Evolutionary conservation across 2,113 vertebrate species (phyloP), one percentile per base, ranked within the genome.

Genomic region (Aphyosemion australe): DNA sequence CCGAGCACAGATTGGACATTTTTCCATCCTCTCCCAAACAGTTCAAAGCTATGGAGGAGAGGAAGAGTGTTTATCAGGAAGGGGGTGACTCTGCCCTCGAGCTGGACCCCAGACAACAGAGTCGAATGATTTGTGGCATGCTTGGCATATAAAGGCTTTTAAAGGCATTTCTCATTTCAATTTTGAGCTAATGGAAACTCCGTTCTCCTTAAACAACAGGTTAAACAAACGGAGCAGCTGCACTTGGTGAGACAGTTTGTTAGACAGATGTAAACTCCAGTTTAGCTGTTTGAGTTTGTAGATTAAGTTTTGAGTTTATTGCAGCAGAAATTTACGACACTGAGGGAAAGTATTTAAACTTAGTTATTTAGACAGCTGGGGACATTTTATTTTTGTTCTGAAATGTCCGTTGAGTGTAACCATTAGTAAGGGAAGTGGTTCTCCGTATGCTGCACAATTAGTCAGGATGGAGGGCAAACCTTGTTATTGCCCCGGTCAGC

Each of bases 291-390:
- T 26, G 26, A 26, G 34, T 37, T 37, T 37, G 34, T 61, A 32
- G 74, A 54, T 72, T 58, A 39, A 20, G 9, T 68, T 77, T 61
- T 49, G 39, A 21, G 46, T 56, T 79, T 72, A 47, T 69, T 70
- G 26, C 26, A 26, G 26, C 26, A 2, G 26, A 26, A 26, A 26
- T 26, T 26, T 26, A 26, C 26, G 26, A 69, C 45, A 60, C 26
- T 65, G 15, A 19, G 57, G 78, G 65, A 62, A 41, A 48, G 34
- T 46, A 72, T 68, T 42, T 63, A 75, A 78, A 82, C 61, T 15
- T 7, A 3, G 65, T 78, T 91, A 87, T 92, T 92, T 91, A 57
- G 83, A 91, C 90, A 93, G 90, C 92, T 92, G 91, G 67, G 84
- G 73, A 89, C 80, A 87, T 90, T 92, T 88, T 76, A 74, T 81